Percentiles rank a stretch among this genome's conserved stretches.
Evolutionary conservation across 2,113 vertebrate genomes (phyloP).

Genomic region (Mirza zaza): DNA sequence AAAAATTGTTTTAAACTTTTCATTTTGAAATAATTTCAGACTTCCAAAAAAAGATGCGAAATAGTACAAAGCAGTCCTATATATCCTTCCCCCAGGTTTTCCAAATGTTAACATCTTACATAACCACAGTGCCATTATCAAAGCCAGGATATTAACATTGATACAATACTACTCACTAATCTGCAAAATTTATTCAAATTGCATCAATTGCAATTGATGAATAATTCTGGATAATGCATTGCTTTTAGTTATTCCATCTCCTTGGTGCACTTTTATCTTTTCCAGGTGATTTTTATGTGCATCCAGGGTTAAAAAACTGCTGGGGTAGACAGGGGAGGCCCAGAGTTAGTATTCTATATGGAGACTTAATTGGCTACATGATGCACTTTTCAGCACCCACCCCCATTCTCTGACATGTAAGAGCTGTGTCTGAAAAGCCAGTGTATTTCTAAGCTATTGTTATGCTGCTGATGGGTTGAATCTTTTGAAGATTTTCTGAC

Average conservation of each 20-base stretch:
- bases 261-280: neutral
- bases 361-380: neutral
- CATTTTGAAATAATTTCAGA: slow-evolving; percentile 41
- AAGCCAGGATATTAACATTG: neutral
- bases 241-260: neutral
- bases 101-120: neutral
- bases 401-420: neutral
- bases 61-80: neutral
- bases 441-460: slow-evolving; percentile 40
- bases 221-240: neutral
- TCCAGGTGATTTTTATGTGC: neutral
- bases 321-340: neutral
- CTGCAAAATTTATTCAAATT: neutral
- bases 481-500: slow-evolving; percentile 55
- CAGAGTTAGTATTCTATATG: neutral
- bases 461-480: neutral
- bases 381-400: neutral
- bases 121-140: neutral
- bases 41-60: neutral
- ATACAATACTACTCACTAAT: neutral
- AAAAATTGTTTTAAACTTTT: neutral
- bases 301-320: neutral
- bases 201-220: neutral
- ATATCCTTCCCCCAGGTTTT: neutral
- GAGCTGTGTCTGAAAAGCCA: neutral